Conservation (phyloP, 2,888 invertebrate genomes). For the Drosophila fungiperda region DNA sequence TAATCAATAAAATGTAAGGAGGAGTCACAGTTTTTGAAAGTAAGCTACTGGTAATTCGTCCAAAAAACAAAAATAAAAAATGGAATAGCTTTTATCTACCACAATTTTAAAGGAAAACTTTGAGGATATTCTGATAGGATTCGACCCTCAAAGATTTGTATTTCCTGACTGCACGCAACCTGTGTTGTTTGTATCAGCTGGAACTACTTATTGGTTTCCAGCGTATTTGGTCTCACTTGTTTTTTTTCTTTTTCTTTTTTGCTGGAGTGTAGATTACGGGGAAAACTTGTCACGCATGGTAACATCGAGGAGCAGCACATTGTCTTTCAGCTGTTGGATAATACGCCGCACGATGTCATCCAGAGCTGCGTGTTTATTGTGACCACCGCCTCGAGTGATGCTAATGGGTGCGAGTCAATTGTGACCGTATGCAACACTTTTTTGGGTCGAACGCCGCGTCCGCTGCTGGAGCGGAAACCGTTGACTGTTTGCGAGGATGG, state of each 20-base stretch:
- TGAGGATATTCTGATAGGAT: background rate
- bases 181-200: background rate
- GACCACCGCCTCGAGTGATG: constrained; percentile 35
- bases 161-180: background rate
- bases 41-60: background rate
- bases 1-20: background rate
- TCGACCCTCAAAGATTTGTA: background rate
- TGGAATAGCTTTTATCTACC: background rate
- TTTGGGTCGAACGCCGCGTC: constrained; percentile 77
- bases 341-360: constrained; percentile 78
- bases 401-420: constrained; percentile 77
- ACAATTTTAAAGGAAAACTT: background rate
- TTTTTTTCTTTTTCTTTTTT: background rate
- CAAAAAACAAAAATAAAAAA: background rate
- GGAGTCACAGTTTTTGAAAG: background rate
- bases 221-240: background rate
- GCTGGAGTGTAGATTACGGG: constrained; percentile 65
- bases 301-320: constrained; percentile 73
- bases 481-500: constrained; percentile 73
- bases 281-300: constrained; percentile 73
- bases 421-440: constrained; percentile 77
- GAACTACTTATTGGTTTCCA: background rate
- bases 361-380: constrained; percentile 80
- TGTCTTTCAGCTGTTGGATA: constrained; percentile 80
- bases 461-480: constrained; percentile 71